Evolutionary conservation across 2,113 vertebrate species (phyloP).

Genomic region (Lepus europaeus): DNA sequence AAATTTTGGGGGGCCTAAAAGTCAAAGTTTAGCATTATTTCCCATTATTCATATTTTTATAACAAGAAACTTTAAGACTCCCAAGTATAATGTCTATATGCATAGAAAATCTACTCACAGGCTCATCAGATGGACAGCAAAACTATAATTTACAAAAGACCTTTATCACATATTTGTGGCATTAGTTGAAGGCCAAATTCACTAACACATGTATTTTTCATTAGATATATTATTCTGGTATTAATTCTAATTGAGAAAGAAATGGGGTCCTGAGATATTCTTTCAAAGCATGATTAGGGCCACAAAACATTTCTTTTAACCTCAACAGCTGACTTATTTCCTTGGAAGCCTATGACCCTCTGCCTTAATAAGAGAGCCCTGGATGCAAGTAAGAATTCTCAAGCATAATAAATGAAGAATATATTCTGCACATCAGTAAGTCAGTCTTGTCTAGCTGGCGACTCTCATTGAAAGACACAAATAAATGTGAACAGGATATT

Average conservation of each 20-base stretch:
- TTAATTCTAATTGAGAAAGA: not conserved
- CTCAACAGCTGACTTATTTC: conserved; percentile 57
- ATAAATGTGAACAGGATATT: conserved; percentile 60
- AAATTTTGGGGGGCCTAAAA: not conserved
- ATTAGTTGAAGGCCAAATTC: not conserved
- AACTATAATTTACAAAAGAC: conserved; percentile 32
- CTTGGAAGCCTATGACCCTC: conserved; percentile 34
- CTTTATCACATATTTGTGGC: conserved; percentile 48
- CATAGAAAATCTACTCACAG: conserved; percentile 45
- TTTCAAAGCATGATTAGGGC: not conserved
- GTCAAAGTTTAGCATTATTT: not conserved
- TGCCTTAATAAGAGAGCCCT: conserved; percentile 26
- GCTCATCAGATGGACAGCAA: conserved; percentile 16
- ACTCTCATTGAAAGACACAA: conserved; percentile 33
- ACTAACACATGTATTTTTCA: conserved; percentile 29
- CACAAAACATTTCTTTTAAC: not conserved
- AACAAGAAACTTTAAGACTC: not conserved
- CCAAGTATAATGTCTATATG: conserved; percentile 57
- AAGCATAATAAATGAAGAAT: not conserved
- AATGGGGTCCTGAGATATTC: not conserved
- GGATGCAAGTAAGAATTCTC: not conserved
- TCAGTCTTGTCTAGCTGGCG: conserved; percentile 41
- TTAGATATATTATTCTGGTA: not conserved
- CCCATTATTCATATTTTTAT: not conserved
- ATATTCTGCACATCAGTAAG: not conserved